Evolutionary conservation across 2,797 vertebrate genomes (phyloP), one percentile per base, ranked within the genome.

Genomic region (Lutjanus argentimaculatus): DNA sequence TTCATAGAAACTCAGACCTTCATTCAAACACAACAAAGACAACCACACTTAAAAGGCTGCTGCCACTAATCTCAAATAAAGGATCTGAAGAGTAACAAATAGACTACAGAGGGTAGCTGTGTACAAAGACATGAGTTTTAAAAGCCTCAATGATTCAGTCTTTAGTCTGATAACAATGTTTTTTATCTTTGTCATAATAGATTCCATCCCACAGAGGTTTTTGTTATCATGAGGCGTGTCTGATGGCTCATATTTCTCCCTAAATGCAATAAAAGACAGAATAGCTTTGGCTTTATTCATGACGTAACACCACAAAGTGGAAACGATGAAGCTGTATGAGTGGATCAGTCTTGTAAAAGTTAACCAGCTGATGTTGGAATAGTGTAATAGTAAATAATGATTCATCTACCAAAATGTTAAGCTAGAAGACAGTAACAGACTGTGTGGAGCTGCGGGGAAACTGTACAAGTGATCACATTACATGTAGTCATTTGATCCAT

Each of bases 1-100:
- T 68, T 61, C 70, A 83, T 16, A 69, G 22, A 67, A 62, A 67
- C 75, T 13, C 73, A 57, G 48, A 57, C 30, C 72, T 87, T 82
- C 15, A 57, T 76, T 43, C 62, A 77, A 62, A 61, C 75, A 62
- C 70, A 82, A 11, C 13, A 56, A 51, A 70, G 22, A 53, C n/a
- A 21, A 46, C 36, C 17, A 8, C 40, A 30, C 17, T 73, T 69
- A 56, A 59, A 86, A 52, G 71, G 68, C 66, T 40, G 61, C 40
- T 36, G 63, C 53, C 57, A 10, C 55, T 30, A 10, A 16, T 67
- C 11, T 68, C 16, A 58, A 53, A 62, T 56, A 30, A 49, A n/a
- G 63, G 21, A 40, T 56, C 42, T 64, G 51, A 14, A 46, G 17
- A 75, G 19, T 58, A 76, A 58, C 58, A 75, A 52, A 52, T 8